These are phyloP conservation scores for Caenorhabditis becei DNA, from an alignment of 2,888 invertebrate genomes.

Conservation along the genomic window DNA sequence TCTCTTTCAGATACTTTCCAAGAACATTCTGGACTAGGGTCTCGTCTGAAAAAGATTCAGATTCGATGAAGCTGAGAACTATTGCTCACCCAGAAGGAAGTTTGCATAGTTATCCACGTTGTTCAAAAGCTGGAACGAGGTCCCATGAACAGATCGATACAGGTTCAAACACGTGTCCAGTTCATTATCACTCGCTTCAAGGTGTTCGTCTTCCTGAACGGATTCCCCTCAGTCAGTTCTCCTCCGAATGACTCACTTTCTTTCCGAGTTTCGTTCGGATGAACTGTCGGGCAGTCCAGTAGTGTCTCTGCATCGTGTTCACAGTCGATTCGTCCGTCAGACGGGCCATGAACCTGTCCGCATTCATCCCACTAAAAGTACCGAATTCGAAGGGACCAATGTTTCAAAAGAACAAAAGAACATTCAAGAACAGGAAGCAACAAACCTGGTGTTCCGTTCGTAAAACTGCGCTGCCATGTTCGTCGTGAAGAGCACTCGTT, in stretches of 20 bases:
- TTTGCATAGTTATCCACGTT: slow-evolving; percentile 87
- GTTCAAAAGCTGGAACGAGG: slow-evolving; percentile 83
- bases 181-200: slow-evolving; percentile 95
- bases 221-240: background rate
- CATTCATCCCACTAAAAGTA: slow-evolving; percentile 78
- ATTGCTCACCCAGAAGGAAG: slow-evolving; percentile 87
- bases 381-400: background rate
- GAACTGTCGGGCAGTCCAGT: slow-evolving; percentile 98
- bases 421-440: background rate
- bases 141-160: slow-evolving; percentile 82
- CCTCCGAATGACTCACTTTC: slow-evolving; percentile 53
- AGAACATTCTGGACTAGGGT: slow-evolving; percentile 96
- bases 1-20: slow-evolving; percentile 94
- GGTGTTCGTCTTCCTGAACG: slow-evolving; percentile 91
- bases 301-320: slow-evolving; percentile 90
- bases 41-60: slow-evolving; percentile 84
- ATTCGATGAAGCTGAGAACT: background rate
- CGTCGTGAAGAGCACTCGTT: slow-evolving; percentile 14
- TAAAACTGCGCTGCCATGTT: slow-evolving; percentile 69
- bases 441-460: slow-evolving; percentile 68
- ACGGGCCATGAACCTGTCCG: slow-evolving; percentile 75
- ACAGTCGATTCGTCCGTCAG: slow-evolving; percentile 75
- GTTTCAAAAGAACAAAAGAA: background rate
- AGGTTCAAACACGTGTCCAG: slow-evolving; percentile 94
- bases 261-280: slow-evolving; percentile 76